Evolutionary conservation across 2,113 vertebrate genomes (phyloP), one percentile per base, ranked within the genome.

Genomic region (Rousettus leschenaultii): DNA sequence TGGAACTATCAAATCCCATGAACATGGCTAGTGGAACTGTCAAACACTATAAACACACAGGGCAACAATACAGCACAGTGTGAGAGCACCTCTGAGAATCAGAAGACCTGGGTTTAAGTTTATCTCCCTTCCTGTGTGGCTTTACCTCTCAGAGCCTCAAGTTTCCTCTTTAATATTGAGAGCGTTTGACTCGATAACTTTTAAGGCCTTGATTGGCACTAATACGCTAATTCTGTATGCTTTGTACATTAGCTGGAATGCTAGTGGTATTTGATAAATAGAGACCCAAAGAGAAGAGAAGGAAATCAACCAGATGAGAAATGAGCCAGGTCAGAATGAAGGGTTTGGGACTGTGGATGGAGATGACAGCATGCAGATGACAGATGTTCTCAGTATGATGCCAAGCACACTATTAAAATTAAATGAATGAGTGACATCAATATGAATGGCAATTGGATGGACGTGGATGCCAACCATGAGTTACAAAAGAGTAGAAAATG

Each of bases 341-440:
- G 59, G 9, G 14, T 48, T 92, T 45, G 90, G 40, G 16, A 12
- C 45, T 0, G 0, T 33, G 40, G 82, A 71, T 3, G 19, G n/a
- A 85, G 78, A 75, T 0, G 38, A n/a, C n/a, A 40, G 24, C 10
- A 68, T 3, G 4, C 92, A 55, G 48, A 63, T 68, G 75, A 66
- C 22, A 30, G 16, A 16, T 75, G 5, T 16, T 26, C 40, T 0
- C 33, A 24, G 24, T 35, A 15, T 65, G 57, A 24, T 30, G 83
- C 70, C 63, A 80, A 73, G 53, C 43, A 77, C 61, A 80, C 7
- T 43, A 48, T 53, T 89, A 91, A 90, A 94, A 63, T 48, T 30
- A 63, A 84, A 71, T 87, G 55, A 65, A 19, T 40, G 22, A 24
- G n/a, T 35, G 77, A 66, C 66, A 35, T 38, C 68, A 61, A 1